A percentile compares a stretch with the other conserved stretches of the same genome.
Evolutionary conservation across 1,140 invertebrate genomes (phyloP).

Genomic region (Sycophila sp.): DNA sequence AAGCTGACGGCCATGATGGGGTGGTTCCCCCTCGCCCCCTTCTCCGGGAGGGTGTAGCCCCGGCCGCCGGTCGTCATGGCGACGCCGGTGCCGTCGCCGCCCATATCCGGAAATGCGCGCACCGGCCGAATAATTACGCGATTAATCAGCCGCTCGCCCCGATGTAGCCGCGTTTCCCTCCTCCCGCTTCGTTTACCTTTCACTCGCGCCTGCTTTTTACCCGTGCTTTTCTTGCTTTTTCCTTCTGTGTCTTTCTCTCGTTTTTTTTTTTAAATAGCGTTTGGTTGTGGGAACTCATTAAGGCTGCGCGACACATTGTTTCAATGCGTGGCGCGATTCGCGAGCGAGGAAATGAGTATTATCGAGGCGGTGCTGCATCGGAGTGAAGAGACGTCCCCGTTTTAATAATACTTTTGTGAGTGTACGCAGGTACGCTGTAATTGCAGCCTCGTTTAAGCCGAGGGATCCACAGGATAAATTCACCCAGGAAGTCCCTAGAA

Average conservation of each 20-base stretch:
- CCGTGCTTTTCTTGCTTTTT: neutral
- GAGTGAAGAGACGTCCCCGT: neutral
- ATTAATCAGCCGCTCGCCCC: conserved; percentile 29
- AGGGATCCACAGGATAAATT: too few relatives aligned
- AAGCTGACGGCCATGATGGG: conserved; percentile 25
- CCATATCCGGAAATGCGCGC: conserved; percentile 6
- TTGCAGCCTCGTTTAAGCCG: too few relatives aligned
- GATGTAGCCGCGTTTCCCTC: neutral
- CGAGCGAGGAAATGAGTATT: neutral
- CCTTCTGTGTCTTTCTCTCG: neutral
- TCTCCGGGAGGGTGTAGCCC: conserved; percentile 23
- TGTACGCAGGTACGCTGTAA: too few relatives aligned
- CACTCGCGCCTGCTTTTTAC: too few relatives aligned
- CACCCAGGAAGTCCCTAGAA: too few relatives aligned
- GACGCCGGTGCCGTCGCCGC: neutral
- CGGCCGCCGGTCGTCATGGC: conserved; percentile 1
- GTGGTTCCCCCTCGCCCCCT: too few relatives aligned
- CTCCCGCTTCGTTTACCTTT: neutral
- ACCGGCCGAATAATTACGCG: conserved; percentile 7
- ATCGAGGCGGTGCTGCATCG: neutral
- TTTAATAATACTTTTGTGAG: neutral
- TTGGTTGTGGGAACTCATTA: conserved; percentile 2
- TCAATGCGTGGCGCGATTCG: neutral
- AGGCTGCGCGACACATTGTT: neutral
- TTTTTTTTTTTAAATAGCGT: too few relatives aligned